These are phyloP conservation scores for Donacobius atricapilla DNA, from an alignment of 2,113 vertebrate species.

Conservation along the genomic window DNA sequence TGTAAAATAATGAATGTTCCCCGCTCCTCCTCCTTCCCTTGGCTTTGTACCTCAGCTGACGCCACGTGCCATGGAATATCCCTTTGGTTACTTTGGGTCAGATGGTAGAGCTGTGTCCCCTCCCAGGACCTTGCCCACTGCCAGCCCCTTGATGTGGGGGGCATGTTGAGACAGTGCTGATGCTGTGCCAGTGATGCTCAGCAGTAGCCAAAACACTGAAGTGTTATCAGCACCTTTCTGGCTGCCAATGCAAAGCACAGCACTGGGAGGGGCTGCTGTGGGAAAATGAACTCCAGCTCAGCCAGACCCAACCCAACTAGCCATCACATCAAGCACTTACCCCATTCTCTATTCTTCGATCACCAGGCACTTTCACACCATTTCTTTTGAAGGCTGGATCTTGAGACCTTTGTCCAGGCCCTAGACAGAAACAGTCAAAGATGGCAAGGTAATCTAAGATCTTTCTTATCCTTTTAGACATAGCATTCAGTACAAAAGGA, in stretches of 20 bases:
- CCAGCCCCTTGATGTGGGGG: not conserved
- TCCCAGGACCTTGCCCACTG: not conserved
- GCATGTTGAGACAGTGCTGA: not conserved
- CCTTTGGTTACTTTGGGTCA: not conserved
- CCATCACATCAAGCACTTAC: slow-evolving; percentile 71
- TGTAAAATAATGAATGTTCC: not conserved
- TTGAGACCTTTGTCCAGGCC: slow-evolving; percentile 77
- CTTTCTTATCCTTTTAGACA: not conserved
- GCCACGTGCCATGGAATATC: not conserved
- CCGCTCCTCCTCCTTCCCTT: not conserved
- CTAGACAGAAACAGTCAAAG: slow-evolving; percentile 5
- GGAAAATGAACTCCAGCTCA: not conserved
- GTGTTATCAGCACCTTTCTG: not conserved
- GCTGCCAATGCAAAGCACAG: not conserved
- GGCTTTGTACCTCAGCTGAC: not conserved
- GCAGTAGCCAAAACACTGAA: not conserved
- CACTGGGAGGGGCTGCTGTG: not conserved
- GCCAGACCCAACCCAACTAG: not conserved
- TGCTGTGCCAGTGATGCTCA: not conserved
- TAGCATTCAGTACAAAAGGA: not conserved
- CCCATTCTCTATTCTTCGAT: slow-evolving; percentile 90
- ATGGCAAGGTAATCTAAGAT: not conserved
- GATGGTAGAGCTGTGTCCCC: not conserved
- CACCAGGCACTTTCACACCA: slow-evolving; percentile 81
- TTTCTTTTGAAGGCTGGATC: slow-evolving; percentile 85